Conservation (phyloP, 2,797 vertebrate genomes). For the Anguilla obscura region DNA sequence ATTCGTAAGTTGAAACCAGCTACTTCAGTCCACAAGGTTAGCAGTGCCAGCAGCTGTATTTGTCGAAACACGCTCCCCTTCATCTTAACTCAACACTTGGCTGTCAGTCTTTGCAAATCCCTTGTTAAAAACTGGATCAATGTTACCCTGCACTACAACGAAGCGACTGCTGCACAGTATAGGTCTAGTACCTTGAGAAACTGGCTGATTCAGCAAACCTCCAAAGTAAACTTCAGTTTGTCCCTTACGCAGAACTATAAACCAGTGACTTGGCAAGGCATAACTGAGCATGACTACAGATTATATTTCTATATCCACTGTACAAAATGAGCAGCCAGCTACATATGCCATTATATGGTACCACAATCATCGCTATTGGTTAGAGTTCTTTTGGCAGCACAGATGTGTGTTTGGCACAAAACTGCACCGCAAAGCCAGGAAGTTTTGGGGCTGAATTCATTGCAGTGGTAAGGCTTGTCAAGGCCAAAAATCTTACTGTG, state of each 20-base stretch:
- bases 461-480: background rate
- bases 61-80: slow-evolving; percentile 8
- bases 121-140: slow-evolving; percentile 7
- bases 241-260: background rate
- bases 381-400: background rate
- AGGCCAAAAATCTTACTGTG: background rate
- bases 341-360: background rate
- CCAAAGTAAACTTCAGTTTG: slow-evolving; percentile 1
- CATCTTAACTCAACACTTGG: slow-evolving; percentile 15
- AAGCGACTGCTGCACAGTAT: background rate
- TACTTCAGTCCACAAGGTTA: slow-evolving; percentile 20
- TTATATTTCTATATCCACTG: slow-evolving; percentile 1
- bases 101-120: slow-evolving; percentile 6
- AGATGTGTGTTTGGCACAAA: background rate
- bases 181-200: background rate
- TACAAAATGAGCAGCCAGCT: background rate
- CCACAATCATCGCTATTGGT: background rate
- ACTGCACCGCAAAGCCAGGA: background rate
- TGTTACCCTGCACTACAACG: slow-evolving; percentile 11
- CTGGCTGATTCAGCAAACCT: slow-evolving; percentile 3
- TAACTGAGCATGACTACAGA: background rate
- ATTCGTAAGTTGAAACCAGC: slow-evolving; percentile 28
- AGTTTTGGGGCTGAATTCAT: background rate
- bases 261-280: slow-evolving; percentile 7
- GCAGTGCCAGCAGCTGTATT: slow-evolving; percentile 20